These are phyloP conservation scores for Plectropomus leopardus DNA, from an alignment of 2,113 vertebrate genomes.

Conservation along the genomic window DNA sequence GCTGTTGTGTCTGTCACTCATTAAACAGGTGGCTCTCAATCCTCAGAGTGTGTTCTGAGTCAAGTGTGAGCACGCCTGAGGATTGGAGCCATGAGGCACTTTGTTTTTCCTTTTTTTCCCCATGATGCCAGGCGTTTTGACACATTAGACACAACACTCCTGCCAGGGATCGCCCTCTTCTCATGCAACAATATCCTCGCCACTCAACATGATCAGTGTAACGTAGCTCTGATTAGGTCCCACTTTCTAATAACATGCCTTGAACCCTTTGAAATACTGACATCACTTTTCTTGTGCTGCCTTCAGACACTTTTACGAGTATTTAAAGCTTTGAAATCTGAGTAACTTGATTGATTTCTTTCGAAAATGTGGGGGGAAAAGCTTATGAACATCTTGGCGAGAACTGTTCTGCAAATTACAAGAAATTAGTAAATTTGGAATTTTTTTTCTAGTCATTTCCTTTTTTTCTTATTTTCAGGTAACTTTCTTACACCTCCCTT, in stretches of 20 bases:
- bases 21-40: constrained; percentile 78
- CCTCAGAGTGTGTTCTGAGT: constrained; percentile 33
- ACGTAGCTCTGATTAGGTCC: not conserved
- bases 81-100: not conserved
- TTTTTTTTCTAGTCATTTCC: too few relatives aligned
- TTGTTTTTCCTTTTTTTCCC: not conserved
- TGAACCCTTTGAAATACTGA: too few relatives aligned
- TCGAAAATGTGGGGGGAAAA: too few relatives aligned
- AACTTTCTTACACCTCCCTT: too few relatives aligned
- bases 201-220: not conserved
- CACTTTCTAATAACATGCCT: not conserved
- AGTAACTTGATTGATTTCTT: too few relatives aligned
- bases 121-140: constrained; percentile 12
- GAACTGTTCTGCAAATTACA: too few relatives aligned
- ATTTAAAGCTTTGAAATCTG: too few relatives aligned
- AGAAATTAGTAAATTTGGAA: too few relatives aligned
- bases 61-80: constrained; percentile 20
- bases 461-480: too few relatives aligned
- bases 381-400: too few relatives aligned
- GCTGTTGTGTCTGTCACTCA: constrained; percentile 73
- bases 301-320: too few relatives aligned
- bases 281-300: too few relatives aligned
- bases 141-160: constrained; percentile 23
- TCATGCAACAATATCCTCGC: not conserved
- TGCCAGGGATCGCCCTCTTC: not conserved